Conservation (phyloP, 2,113 vertebrate genomes). For the Hemichromis elongatus region DNA sequence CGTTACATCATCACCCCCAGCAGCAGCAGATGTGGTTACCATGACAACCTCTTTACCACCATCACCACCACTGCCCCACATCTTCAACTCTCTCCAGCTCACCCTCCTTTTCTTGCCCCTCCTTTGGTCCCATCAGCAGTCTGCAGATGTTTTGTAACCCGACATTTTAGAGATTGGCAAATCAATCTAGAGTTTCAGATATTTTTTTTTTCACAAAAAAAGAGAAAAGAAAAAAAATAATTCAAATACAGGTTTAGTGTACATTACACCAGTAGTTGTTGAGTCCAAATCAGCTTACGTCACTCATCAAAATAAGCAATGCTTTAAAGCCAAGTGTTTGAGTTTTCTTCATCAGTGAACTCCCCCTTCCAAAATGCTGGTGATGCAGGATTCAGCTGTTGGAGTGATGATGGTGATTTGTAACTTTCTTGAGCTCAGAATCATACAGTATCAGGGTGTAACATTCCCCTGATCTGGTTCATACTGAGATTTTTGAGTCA, state of each 20-base stretch:
- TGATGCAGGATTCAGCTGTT: not conserved
- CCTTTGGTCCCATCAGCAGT: not conserved
- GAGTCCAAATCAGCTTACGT: not conserved
- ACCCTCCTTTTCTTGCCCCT: not conserved
- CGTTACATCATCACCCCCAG: conserved; percentile 47
- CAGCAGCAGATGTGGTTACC: conserved; percentile 50
- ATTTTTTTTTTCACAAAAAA: not conserved
- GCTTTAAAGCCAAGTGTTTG: not conserved
- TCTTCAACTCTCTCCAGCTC: not conserved
- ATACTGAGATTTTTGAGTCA: not conserved
- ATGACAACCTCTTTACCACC: conserved; percentile 44
- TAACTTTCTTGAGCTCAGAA: not conserved
- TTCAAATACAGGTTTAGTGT: not conserved
- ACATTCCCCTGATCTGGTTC: not conserved
- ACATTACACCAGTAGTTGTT: not conserved
- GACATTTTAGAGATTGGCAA: not conserved
- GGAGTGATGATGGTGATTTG: not conserved
- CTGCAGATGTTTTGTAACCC: conserved; percentile 25
- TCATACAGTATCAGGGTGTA: not conserved
- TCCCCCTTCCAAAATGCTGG: rapidly evolving
- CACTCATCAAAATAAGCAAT: not conserved
- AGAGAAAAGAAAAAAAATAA: not conserved
- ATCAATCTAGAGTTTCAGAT: not conserved
- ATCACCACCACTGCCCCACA: not conserved
- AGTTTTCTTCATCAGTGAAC: rapidly evolving